Evolutionary conservation across 2,888 invertebrate species (phyloP).

Genomic region (Scaptodrosophila latifasciaeformis): DNA sequence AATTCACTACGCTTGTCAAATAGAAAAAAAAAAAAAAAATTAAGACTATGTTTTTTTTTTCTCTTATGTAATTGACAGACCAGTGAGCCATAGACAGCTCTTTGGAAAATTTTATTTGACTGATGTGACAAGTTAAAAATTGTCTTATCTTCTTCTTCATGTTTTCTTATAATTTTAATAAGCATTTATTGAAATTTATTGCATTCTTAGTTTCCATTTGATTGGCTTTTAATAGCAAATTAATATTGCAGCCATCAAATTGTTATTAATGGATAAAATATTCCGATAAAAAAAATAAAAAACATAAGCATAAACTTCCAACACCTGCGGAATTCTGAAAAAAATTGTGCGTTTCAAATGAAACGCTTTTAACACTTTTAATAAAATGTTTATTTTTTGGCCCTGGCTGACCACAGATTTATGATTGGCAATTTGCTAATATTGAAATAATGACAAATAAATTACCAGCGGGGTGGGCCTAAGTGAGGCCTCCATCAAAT

Average conservation of each 20-base stretch:
- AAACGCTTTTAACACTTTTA: constrained; percentile 56
- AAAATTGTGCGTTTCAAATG: constrained; percentile 27
- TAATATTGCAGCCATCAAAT: constrained; percentile 35
- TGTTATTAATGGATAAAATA: constrained; percentile 36
- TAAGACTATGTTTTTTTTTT: constrained; percentile 25
- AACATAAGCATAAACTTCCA: constrained; percentile 19
- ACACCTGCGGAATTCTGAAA: constrained; percentile 42
- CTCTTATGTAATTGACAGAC: constrained; percentile 25
- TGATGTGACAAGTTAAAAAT: constrained; percentile 56
- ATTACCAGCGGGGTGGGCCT: too few relatives aligned
- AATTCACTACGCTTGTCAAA: background rate
- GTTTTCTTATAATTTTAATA: constrained; percentile 18
- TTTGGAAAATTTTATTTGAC: constrained; percentile 38
- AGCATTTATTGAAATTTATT: constrained; percentile 60
- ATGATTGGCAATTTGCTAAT: too few relatives aligned
- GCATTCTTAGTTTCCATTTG: constrained; percentile 46
- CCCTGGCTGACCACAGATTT: too few relatives aligned
- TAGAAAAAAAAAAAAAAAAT: constrained; percentile 4
- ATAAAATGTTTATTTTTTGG: constrained; percentile 27
- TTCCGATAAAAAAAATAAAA: constrained; percentile 2
- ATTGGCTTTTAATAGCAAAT: constrained; percentile 54
- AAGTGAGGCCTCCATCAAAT: too few relatives aligned
- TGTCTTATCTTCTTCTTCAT: constrained; percentile 34
- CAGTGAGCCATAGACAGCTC: constrained; percentile 43
- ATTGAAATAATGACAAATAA: background rate